phyloP scores from a whole-genome alignment of 1,140 invertebrate genomes.

The Hydropsyche tenuis region DNA sequence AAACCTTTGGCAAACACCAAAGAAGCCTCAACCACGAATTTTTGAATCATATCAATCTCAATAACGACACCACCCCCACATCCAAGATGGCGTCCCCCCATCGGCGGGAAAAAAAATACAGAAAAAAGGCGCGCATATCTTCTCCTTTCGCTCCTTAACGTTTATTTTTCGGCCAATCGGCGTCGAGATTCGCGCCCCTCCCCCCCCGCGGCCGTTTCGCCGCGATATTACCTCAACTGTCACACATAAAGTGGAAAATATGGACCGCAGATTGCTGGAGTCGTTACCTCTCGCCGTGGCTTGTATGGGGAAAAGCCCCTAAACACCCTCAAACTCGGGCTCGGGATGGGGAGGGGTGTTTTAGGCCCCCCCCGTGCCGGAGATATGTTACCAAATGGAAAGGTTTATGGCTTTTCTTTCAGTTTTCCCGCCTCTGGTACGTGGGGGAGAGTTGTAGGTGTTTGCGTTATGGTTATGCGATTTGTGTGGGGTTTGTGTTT shows the following conservation, averaged over 20 bases:
- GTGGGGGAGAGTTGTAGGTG: constrained; percentile 39
- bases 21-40: too few relatives aligned
- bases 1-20: too few relatives aligned
- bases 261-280: constrained; percentile 62
- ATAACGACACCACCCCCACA: too few relatives aligned
- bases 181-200: constrained; percentile 60
- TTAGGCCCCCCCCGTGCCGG: constrained; percentile 47
- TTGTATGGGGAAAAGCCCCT: constrained; percentile 45
- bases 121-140: background rate
- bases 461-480: constrained; percentile 48
- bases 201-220: constrained; percentile 57
- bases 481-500: too few relatives aligned
- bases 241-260: constrained; percentile 68
- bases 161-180: constrained; percentile 66
- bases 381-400: constrained; percentile 51
- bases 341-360: constrained; percentile 36
- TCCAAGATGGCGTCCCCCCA: too few relatives aligned
- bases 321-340: too few relatives aligned
- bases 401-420: constrained; percentile 67
- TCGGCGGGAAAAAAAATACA: too few relatives aligned
- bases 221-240: constrained; percentile 67
- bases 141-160: constrained; percentile 57
- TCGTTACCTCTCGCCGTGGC: constrained; percentile 39
- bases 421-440: constrained; percentile 56
- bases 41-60: too few relatives aligned